Conservation (phyloP, 2,113 vertebrate species). For the Syrmaticus mikado region DNA sequence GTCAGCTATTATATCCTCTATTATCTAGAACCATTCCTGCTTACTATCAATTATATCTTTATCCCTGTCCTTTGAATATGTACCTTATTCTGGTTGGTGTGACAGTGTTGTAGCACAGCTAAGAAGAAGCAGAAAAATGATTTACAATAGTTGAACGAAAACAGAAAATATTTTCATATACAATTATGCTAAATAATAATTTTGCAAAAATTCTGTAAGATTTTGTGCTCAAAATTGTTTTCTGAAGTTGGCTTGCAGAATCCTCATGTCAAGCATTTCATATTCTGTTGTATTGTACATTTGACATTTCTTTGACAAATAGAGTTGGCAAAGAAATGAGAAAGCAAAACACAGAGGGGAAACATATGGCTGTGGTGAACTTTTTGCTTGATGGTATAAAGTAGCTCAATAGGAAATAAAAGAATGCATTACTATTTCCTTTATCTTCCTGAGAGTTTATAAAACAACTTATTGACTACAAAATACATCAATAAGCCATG, state of each 20-base stretch:
- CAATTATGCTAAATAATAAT: neutral
- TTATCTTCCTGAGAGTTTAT: neutral
- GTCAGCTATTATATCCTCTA: constrained; percentile 40
- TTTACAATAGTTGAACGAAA: neutral
- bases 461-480: neutral
- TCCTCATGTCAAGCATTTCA: neutral
- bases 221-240: neutral
- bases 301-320: neutral
- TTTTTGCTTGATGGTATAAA: neutral
- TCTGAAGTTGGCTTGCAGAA: neutral
- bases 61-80: neutral
- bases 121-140: neutral
- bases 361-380: neutral
- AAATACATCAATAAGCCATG: neutral
- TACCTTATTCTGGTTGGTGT: neutral
- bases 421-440: neutral
- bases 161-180: neutral
- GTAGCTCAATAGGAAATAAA: neutral
- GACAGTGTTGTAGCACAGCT: neutral
- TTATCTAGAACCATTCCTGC: neutral
- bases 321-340: neutral
- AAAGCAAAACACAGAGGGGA: neutral
- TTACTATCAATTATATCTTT: constrained; percentile 18
- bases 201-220: neutral
- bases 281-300: neutral